Base-by-base conservation (phyloP, 1,140 invertebrate species). In the Saccostrea cuccullata region DNA sequence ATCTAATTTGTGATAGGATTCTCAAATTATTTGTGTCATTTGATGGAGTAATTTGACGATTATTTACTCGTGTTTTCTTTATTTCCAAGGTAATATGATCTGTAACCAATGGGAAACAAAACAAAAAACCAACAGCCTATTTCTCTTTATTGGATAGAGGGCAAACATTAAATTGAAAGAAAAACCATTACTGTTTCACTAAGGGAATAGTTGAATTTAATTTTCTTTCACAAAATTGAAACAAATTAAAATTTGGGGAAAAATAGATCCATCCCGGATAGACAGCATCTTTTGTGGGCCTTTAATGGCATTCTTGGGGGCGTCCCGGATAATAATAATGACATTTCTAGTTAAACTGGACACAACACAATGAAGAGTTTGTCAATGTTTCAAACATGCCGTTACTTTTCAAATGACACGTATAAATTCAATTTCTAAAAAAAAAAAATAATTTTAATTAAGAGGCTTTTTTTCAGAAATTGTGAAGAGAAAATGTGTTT, bases 11-110 rank as follows among this genome's bases (percentile, higher is more conserved):
- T 77, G 12, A 26, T 30, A 36, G 13, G 70, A 77, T 77, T 77
- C 70, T 77, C 70, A 77, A 77, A 77, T 77, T 77, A 77, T 77
- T 77, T 77, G 30, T 77, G 70, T 77, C 70, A 77, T 77, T 64
- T 77, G 11, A 11, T 77, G 26, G 26, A 77, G 70, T 77, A 77
- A 77, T 77, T 77, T 77, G 70, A 77, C 13, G 70, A 77, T 77
- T 15, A 77, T 77, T 77, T 77, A 26, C 70, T 26, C 70, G 70
- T 36, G 70, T 30, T 77, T 26, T 77, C 26, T 30, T 77, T 77
- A 26, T 36, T 36, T 30, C 70, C 30, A 30, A 40, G 26, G 70
- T 77, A 77, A 77, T 12, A 15, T 30, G 70, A 77, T 77, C 23
- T 77, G 15, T 77, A 13, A 77, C 70, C 70, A 77, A 77, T 30